phyloP scores from a whole-genome alignment of 1,140 invertebrate genomes.

The Cherax destructor region DNA sequence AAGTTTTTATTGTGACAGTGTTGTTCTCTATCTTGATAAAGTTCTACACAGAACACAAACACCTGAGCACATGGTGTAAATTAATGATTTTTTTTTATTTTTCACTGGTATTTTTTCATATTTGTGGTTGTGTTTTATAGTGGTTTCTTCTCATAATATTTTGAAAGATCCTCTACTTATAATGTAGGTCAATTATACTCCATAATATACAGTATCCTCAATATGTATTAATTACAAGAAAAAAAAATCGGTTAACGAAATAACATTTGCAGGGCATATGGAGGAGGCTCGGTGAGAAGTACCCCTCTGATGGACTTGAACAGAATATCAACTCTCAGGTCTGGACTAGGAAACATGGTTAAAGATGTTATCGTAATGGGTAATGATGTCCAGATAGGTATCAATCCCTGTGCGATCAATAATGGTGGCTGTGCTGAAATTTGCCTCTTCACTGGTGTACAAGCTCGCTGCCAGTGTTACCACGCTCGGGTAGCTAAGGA shows the following conservation, averaged over 20 bases:
- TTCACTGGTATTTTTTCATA: background rate
- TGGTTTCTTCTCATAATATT: too few relatives aligned
- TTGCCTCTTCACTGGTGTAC: slow-evolving; percentile 85
- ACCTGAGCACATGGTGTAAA: background rate
- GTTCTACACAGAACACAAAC: too few relatives aligned
- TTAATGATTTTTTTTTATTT: background rate
- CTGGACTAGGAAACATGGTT: slow-evolving; percentile 81
- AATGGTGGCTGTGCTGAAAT: slow-evolving; percentile 88
- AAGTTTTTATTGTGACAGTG: too few relatives aligned
- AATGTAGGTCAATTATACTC: too few relatives aligned
- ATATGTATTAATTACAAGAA: too few relatives aligned
- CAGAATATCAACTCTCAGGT: slow-evolving; percentile 78
- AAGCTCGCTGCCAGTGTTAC: slow-evolving; percentile 83
- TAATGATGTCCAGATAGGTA: slow-evolving; percentile 68
- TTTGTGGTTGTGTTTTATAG: background rate
- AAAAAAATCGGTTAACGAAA: background rate
- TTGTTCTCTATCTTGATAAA: too few relatives aligned
- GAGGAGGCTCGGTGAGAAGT: slow-evolving; percentile 81
- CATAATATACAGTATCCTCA: too few relatives aligned
- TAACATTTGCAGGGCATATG: slow-evolving; percentile 77
- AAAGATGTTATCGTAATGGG: slow-evolving; percentile 81
- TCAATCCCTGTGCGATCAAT: slow-evolving; percentile 79
- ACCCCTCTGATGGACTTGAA: slow-evolving; percentile 80
- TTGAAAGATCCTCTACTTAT: too few relatives aligned
- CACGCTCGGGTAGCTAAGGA: slow-evolving; percentile 83